phyloP scores from a whole-genome alignment of 2,113 vertebrate genomes.

The Odontesthes bonariensis region DNA sequence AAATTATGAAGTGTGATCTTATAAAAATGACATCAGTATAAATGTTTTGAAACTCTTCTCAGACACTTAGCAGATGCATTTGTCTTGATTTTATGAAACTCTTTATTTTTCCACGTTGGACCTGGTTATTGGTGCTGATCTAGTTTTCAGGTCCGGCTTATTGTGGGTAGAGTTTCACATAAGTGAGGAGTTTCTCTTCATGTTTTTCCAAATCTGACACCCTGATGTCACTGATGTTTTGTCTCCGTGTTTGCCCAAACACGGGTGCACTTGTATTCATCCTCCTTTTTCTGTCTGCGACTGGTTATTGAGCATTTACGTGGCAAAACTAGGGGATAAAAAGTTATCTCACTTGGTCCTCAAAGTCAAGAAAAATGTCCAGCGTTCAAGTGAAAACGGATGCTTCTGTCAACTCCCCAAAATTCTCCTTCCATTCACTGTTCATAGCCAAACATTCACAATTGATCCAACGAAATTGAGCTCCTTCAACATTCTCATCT shows the following conservation, averaged over 20 bases:
- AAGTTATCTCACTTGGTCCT: background rate
- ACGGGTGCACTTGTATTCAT: background rate
- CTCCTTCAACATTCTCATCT: background rate
- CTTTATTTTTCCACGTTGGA: background rate
- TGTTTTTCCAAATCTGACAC: background rate
- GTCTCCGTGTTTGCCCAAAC: fast-evolving
- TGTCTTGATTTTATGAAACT: background rate
- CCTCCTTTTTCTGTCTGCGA: background rate
- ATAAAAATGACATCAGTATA: background rate
- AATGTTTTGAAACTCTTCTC: background rate
- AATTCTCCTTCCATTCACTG: conserved; percentile 2
- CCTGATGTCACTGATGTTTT: conserved; percentile 4
- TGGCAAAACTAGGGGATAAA: background rate
- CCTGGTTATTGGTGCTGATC: background rate
- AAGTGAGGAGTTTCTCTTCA: background rate
- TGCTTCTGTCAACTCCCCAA: conserved; percentile 13
- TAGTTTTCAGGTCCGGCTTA: background rate
- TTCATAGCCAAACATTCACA: conserved; percentile 1
- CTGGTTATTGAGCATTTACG: background rate
- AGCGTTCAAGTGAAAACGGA: background rate
- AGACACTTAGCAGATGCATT: background rate
- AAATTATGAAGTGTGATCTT: background rate
- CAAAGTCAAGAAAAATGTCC: background rate
- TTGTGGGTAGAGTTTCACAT: background rate
- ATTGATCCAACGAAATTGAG: background rate